Evolutionary conservation across 2,888 invertebrate genomes (phyloP), one percentile per base, ranked within the genome.

Genomic region (Macropis europaea): DNA sequence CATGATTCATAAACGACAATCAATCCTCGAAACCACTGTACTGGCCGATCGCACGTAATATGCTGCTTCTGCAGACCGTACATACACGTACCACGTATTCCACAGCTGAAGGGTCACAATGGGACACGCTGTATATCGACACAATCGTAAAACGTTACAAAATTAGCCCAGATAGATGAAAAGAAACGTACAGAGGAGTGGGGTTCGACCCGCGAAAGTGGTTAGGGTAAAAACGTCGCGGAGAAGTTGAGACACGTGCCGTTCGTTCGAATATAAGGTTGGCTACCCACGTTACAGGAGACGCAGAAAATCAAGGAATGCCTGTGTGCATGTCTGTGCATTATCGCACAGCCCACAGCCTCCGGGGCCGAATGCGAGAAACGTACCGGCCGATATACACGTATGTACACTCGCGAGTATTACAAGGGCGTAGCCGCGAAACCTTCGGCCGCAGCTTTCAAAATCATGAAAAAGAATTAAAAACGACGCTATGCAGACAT

Each of bases 251-350:
- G 62, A 67, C 70, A 45, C 75, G 74, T 64, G 64, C 32, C 76
- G 32, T 47, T 45, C 59, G 53, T n/a, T n/a, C 63, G 38, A 68
- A 71, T 60, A 79, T 74, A 45, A 76, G 69, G 66, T 66, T 54
- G 66, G 70, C 70, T 75, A 76, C 82, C 84, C 81, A 82, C 82
- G 84, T 84, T 82, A 83, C 82, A 80, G 79, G 82, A 81, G 82
- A 82, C 81, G 85, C 81, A 81, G 83, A 82, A 86, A 85, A 85
- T 86, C 85, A 76, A 76, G 81, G 84, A 84, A 84, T 81, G n/a
- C n/a, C n/a, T n/a, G n/a, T n/a, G 84, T 63, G 72, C 73, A 64
- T 71, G 73, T 64, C 78, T 73, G 69, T 75, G 82, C 84, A 84
- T 86, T 86, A 84, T 85, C 84, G 82, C 82, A 70, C 77, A 78